Percentiles rank a stretch among this genome's conserved stretches.
Conservation (phyloP, 2,888 invertebrate species). For the Cephus pygmeus region DNA sequence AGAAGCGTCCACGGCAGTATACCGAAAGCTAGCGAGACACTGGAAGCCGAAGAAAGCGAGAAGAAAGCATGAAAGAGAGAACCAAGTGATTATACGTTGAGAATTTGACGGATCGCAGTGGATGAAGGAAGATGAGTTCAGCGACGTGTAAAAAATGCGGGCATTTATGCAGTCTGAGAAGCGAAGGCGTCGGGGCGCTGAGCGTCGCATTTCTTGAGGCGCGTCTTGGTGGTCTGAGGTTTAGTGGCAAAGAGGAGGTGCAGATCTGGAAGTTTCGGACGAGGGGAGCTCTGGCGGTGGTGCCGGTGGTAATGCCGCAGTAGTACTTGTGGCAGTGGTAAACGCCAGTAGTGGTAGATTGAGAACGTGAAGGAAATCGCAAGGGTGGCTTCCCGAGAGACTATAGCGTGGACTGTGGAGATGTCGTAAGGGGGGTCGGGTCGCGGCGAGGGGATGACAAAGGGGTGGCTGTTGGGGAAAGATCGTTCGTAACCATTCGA, state of each 20-base stretch:
- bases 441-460: not conserved
- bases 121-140: constrained; percentile 9
- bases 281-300: not conserved
- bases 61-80: not conserved
- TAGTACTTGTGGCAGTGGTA: not conserved
- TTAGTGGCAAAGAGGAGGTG: not conserved
- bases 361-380: not conserved
- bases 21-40: not conserved
- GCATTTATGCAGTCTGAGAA: constrained; percentile 19
- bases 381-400: not conserved
- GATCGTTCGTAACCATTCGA: constrained; percentile 39
- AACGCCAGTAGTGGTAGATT: not conserved
- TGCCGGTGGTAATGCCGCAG: not conserved
- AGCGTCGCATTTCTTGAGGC: constrained; percentile 17
- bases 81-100: not conserved
- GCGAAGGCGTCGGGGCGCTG: constrained; percentile 9
- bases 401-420: constrained; percentile 18
- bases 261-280: not conserved
- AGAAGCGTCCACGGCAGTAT: not conserved
- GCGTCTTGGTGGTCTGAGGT: constrained; percentile 9
- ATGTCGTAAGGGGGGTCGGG: constrained; percentile 12
- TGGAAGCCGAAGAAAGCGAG: not conserved
- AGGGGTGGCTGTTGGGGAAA: constrained; percentile 28
- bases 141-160: constrained; percentile 17
- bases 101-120: constrained; percentile 8